Evolutionary conservation across 2,888 invertebrate genomes (phyloP), one percentile per base, ranked within the genome.

Genomic region (Aphelenchoides bicaudatus): DNA sequence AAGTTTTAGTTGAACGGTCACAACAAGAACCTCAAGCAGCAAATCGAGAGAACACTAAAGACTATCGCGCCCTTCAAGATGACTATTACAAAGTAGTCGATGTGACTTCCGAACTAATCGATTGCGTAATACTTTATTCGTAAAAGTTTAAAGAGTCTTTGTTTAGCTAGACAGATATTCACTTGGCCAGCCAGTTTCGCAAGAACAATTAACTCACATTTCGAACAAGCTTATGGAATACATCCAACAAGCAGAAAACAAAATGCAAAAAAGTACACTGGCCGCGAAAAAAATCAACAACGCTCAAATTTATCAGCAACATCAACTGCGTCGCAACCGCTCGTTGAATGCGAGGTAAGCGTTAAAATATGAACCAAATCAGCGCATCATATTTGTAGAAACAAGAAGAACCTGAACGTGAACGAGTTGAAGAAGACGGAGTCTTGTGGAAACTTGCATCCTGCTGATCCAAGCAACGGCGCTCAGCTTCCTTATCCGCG

Each of bases 11-110:
- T 43, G 62, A 62, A 13, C 23, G 30, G 6, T 23, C 13, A 16
- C n/a, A n/a, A n/a, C 46, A 61, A 27, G 38, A 49, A n/a, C 53
- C 64, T 13, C 46, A 39, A 29, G 39, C 57, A n/a, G 28, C 60
- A 8, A 50, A 52, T 19, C 31, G 53, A 27, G 59, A 66, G 25
- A 47, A 43, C 2, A 23, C 37, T 27, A 54, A 56, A 37, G 65
- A 63, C 28, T 67, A 64, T 29, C 67, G 56, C n/a, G 56, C 48
- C 29, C 46, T 64, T n/a, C 66, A 64, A 34, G 61, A 64, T 51
- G 64, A 64, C 52, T 64, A 62, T 21, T 66, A 67, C 55, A 60
- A 54, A 30, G 57, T 57, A 3, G 37, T 64, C 4, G 66, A 64
- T 31, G 63, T 64, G 31, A 62, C 64, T 19, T 43, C 56, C n/a